Conservation (phyloP, 64 coral and sea anemone species). For the Dendronephthya gigantea region DNA sequence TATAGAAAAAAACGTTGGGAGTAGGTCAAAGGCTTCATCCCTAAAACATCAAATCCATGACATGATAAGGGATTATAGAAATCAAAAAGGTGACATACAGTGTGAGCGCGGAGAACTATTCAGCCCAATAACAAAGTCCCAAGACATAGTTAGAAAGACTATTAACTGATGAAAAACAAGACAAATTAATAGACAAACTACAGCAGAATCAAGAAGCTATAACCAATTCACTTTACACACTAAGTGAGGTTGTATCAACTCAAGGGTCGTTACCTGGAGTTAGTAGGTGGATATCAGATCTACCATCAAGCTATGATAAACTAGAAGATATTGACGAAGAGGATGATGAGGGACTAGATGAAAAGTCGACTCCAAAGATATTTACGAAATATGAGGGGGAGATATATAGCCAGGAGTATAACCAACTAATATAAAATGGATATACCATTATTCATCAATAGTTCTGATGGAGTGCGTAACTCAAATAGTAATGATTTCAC, state of each 20-base stretch:
- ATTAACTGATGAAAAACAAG: constrained; percentile 15
- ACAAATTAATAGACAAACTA: not conserved
- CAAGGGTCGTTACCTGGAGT: not conserved
- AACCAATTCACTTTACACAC: no score
- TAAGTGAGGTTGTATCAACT: not conserved
- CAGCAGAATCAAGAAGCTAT: not conserved
- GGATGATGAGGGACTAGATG: no score
- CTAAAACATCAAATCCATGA: not conserved
- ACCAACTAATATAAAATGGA: no score
- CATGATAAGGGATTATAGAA: not conserved
- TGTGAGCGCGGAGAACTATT: not conserved
- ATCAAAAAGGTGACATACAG: not conserved
- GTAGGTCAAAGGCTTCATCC: not conserved
- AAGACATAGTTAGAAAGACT: not conserved
- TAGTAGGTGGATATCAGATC: no score
- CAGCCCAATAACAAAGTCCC: not conserved
- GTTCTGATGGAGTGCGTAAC: not conserved
- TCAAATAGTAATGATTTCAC: constrained; percentile 16
- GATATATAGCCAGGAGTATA: no score
- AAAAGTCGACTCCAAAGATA: no score
- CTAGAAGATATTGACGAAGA: no score
- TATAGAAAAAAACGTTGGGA: constrained; percentile 12
- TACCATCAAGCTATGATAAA: no score
- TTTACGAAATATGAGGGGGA: no score
- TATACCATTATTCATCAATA: not conserved